Evolutionary conservation across 1,140 invertebrate genomes (phyloP), one percentile per base, ranked within the genome.

Genomic region (Anastrepha ludens): DNA sequence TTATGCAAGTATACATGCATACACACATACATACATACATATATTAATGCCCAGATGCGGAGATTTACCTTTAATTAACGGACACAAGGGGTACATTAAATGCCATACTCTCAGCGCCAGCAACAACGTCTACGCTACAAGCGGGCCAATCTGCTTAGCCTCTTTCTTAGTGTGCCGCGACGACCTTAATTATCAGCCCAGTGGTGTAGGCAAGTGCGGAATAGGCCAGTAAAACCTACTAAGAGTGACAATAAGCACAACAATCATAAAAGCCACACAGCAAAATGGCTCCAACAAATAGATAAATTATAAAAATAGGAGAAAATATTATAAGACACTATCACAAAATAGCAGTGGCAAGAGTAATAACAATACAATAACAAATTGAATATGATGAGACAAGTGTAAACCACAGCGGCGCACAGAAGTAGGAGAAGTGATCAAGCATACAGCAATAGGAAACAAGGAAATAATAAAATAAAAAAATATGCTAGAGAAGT

Each of bases 111-210:
- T 47, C 2, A 74, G 15, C 8, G 15, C 41, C 41, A 74, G 67
- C 11, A 47, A 67, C 9, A 74, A 13, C 41, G 41, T 13, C 39
- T 3, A 74, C 67, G 13, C 39, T 11, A 74, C 67, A 74, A 74
- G 13, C 67, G 17, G 67, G 41, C 44, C 67, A 74, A 74, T 74
- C 67, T 74, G 67, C 67, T 74, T 74, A 47, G 67, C 67, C 41
- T 74, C 67, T 74, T 74, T 74, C 67, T 74, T 17, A 74, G 41
- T 74, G 39, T 47, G 41, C 41, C 44, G 67, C 44, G 67, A n/a
- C 67, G 67, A 74, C 67, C 67, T 74, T 74, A 74, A 74, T 74
- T 74, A 74, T 41, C 41, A 17, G 41, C 41, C 41, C 67, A 47
- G 44, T 47, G 41, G 7, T n/a, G 15, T 74, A 44, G 41, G 39